Evolutionary conservation across 2,797 vertebrate genomes (phyloP), one percentile per base, ranked within the genome.

Genomic region (Cyclopterus lumpus): DNA sequence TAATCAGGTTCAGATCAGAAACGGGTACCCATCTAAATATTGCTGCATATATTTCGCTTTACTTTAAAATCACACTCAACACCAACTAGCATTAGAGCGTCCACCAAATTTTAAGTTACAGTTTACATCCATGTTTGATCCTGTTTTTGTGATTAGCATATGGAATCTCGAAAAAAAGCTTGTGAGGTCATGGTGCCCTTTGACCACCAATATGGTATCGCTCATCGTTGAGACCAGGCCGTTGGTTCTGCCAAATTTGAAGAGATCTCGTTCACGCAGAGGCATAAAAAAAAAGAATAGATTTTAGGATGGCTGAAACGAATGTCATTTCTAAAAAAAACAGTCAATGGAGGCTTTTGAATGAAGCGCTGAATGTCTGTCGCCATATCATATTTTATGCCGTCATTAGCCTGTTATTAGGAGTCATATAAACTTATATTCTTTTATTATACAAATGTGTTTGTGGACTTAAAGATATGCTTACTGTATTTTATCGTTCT

Each of bases 401-500:
- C 9, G 14, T 36, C 55, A 20, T 53, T 53, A 53, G 12, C 51
- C 51, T 4, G 6, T 54, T 55, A 55, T 18, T 55, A 26, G 14
- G 18, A 9, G 30, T 57, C 5, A 59, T 34, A n/a, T 14, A 58
- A 36, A 59, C 58, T n/a, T 36, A 36, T 59, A 36, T 59, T 28
- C 5, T 16, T 6, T 36, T 55, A 71, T 4, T 59, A 55, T 22
- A 36, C 1, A 53, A 60, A 61, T 49, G 8, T 36, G 8, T 14
- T 26, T 22, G 6, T 15, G 8, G 4, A 46, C 6, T 8, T 3
- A 16, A 8, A 12, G 51, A 54, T 1, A 15, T 94, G 92, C 96
- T 94, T 94, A 99, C 98, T 99, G 98, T 82, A 96, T 97, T 89
- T 94, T 96, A 86, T 99, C 98, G 1, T 99, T 99, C 88, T 97